A percentile compares a stretch with the other conserved stretches of the same genome.
These are phyloP conservation scores for Drosophila gunungcola DNA, from an alignment of 1,140 invertebrate species.

Conservation along the genomic window DNA sequence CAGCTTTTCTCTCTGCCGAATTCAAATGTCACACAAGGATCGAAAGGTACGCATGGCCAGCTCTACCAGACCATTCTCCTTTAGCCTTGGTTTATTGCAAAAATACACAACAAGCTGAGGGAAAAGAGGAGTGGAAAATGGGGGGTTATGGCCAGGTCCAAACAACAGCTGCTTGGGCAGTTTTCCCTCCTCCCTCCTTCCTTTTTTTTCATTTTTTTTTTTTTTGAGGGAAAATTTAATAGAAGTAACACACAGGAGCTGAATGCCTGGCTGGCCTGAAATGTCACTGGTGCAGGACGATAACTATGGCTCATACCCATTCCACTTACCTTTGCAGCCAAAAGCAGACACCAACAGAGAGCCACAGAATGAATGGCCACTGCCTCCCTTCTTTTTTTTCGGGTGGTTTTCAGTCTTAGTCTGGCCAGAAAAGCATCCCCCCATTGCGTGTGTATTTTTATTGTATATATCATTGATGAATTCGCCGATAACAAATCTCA, in stretches of 20 bases:
- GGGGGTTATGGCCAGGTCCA: conserved; percentile 18
- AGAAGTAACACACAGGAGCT: conserved; percentile 62
- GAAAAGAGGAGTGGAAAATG: background rate
- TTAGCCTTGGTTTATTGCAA: conserved; percentile 67
- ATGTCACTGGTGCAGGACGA: conserved; percentile 74
- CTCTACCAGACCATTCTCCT: background rate
- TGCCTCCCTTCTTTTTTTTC: conserved; percentile 39
- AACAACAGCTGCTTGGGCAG: conserved; percentile 71
- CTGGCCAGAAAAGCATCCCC: conserved; percentile 35
- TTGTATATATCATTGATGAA: conserved; percentile 85
- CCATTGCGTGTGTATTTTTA: conserved; percentile 64
- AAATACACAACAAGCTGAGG: conserved; percentile 55
- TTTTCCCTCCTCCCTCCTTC: conserved; percentile 1
- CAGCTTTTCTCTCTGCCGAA: conserved; percentile 53
- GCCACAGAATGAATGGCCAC: conserved; percentile 49
- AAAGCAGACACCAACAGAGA: conserved; percentile 21
- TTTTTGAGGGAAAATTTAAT: conserved; percentile 58
- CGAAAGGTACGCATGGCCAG: conserved; percentile 81
- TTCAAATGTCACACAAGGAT: conserved; percentile 83
- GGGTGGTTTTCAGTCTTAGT: conserved; percentile 38
- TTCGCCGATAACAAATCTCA: conserved; percentile 85
- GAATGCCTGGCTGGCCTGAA: conserved; percentile 52
- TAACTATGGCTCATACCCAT: conserved; percentile 55
- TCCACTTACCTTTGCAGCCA: background rate
- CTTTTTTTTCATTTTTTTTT: conserved; percentile 4